Conservation (phyloP, 2,888 invertebrate species). For the Ecdyonurus torrentis region DNA sequence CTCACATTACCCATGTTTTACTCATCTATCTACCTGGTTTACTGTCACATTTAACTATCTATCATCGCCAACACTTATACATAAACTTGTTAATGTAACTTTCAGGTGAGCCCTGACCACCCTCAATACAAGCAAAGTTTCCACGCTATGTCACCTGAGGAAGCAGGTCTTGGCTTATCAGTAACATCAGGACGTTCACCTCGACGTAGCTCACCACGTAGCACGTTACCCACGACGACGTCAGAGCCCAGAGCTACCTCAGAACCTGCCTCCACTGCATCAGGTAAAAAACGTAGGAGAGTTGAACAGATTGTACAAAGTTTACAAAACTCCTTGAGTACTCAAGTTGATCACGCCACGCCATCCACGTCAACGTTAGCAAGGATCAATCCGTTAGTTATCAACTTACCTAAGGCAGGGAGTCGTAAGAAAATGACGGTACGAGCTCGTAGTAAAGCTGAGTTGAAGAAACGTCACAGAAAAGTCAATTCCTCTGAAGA, state of each 20-base stretch:
- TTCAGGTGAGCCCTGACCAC: slow-evolving; percentile 8
- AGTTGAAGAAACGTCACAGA: not conserved
- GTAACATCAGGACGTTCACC: not conserved
- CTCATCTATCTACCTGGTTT: too few relatives aligned
- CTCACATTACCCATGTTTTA: too few relatives aligned
- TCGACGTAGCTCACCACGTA: not conserved
- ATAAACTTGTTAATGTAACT: too few relatives aligned
- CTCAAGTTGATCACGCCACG: not conserved
- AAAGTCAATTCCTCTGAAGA: not conserved
- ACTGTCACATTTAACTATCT: too few relatives aligned
- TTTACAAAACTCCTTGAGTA: slow-evolving; percentile 1
- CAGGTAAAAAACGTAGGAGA: not conserved
- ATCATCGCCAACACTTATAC: too few relatives aligned
- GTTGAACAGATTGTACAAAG: not conserved
- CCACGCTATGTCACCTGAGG: slow-evolving; percentile 15
- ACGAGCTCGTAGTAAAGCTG: not conserved
- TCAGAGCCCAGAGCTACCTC: not conserved
- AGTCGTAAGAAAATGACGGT: not conserved
- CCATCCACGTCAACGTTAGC: not conserved
- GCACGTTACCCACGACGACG: not conserved
- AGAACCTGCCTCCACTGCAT: not conserved
- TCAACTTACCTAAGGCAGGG: not conserved
- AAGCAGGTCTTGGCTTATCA: slow-evolving; percentile 17
- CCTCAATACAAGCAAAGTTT: slow-evolving; percentile 10
- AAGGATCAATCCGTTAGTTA: not conserved